A percentile compares a stretch with the other conserved stretches of the same genome.
Conservation (phyloP, 2,888 invertebrate species). For the Glomeris marginata region DNA sequence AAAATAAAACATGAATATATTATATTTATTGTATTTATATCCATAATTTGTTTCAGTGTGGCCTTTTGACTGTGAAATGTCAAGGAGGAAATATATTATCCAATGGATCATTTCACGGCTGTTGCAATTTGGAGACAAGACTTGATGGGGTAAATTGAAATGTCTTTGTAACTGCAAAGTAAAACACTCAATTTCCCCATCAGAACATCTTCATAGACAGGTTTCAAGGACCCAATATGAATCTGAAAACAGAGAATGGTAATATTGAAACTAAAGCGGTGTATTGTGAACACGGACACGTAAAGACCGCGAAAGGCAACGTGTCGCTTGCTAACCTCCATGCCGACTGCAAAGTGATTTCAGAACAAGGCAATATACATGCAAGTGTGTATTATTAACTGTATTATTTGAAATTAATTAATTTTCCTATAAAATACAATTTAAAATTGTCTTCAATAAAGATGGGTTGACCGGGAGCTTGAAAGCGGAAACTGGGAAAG, state of each 20-base stretch:
- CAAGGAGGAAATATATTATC: too few species aligned
- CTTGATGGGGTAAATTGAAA: too few species aligned
- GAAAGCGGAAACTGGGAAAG: constrained; percentile 4
- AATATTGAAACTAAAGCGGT: constrained; percentile 10
- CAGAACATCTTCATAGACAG: background rate
- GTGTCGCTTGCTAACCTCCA: constrained; percentile 10
- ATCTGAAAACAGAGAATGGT: constrained; percentile 10
- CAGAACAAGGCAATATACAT: constrained; percentile 7
- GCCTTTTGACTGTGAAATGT: too few species aligned
- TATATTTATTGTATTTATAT: too few species aligned
- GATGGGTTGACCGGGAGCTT: constrained; percentile 13
- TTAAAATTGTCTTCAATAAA: background rate
- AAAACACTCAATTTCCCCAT: too few species aligned
- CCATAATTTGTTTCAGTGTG: too few species aligned
- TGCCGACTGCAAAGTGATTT: constrained; percentile 5
- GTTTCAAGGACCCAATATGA: constrained; percentile 9
- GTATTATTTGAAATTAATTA: background rate
- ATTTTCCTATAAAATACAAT: background rate
- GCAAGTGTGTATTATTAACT: constrained; percentile 1
- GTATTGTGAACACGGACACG: constrained; percentile 4
- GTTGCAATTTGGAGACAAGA: too few species aligned
- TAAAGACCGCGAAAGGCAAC: background rate
- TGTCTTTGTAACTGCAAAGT: too few species aligned
- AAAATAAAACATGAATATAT: too few species aligned
- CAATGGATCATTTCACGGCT: too few species aligned